Evolutionary conservation across 1,140 invertebrate species (phyloP), one percentile per base, ranked within the genome.

Genomic region (Eciton burchellii): DNA sequence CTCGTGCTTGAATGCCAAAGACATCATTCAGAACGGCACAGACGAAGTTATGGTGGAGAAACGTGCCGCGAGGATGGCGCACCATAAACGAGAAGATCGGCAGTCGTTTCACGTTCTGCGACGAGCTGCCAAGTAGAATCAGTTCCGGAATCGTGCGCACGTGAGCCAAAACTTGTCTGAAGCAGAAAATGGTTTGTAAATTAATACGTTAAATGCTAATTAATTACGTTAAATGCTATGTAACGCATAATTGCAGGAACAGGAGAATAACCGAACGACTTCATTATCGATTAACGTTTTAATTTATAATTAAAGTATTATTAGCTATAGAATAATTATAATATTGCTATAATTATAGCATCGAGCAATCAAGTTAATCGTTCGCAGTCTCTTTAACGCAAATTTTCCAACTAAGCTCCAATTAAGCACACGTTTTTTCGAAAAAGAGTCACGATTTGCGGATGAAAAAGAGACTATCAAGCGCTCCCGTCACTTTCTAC

Each of bases 1-100:
- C 97, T 86, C 98, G 94, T 0, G 97, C 97, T 93, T 99, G 98
- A 54, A 99, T 97, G 0, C 98, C 98, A 91, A 98, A 99, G 11
- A 99, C 95, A 90, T 99, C 98, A 89, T 99, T 99, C 3, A 99
- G 94, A 0, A 99, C 94, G 1, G 97, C 96, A 87, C 96, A 97
- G 0, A 98, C 96, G 92, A 98, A 99, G 92, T 98, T 98, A 90
- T 98, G 97, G 93, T 99, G 98, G 0, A 99, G 95, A 90, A 97
- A 98, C 1, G 96, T 96, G 5, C 97, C 97, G 6, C 95, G 93
- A 0, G 96, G 95, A 93, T 98, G 97, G 72, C 96, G 95, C 47
- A 99, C 96, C 92, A 98, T 95, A 87, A 99, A 97, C 12, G 98
- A 98, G 91, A 98, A 98, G 43, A 98, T 96, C 1, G 98, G 97